Evolutionary conservation across 2,888 invertebrate species (phyloP).

Genomic region (Bugula neritina): DNA sequence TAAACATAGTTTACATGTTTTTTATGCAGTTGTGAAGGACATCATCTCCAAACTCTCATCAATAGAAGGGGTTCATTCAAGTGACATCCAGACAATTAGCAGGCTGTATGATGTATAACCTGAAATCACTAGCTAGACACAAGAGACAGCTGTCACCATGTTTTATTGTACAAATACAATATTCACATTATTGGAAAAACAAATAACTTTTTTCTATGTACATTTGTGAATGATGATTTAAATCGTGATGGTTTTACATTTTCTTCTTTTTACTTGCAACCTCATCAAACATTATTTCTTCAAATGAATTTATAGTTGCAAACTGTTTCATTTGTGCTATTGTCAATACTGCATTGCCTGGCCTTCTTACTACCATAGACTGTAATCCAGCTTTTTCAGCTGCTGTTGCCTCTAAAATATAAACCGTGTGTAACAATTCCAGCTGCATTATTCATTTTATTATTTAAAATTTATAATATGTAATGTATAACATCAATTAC

Average conservation of each 20-base stretch:
- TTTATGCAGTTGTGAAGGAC: not conserved
- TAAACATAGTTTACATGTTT: too few species aligned
- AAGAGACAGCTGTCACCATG: not conserved
- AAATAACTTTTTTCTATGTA: too few species aligned
- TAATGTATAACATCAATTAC: slow-evolving; percentile 55
- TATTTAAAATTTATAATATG: too few species aligned
- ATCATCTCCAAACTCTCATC: not conserved
- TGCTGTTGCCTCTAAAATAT: slow-evolving; percentile 71
- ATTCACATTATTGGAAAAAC: too few species aligned
- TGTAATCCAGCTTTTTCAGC: slow-evolving; percentile 70
- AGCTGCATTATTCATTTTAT: too few species aligned
- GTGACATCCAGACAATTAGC: not conserved
- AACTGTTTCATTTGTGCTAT: slow-evolving; percentile 56
- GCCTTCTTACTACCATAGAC: slow-evolving; percentile 66
- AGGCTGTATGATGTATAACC: not conserved
- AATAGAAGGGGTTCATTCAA: not conserved
- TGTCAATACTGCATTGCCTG: slow-evolving; percentile 69
- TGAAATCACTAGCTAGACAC: not conserved
- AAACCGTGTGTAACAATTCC: too few species aligned
- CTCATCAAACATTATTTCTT: not conserved
- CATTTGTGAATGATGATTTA: too few species aligned
- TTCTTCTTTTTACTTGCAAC: not conserved
- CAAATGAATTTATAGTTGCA: slow-evolving; percentile 42
- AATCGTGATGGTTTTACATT: not conserved
- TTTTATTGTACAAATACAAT: not conserved